phyloP scores from a whole-genome alignment of 53 echinoderm and acorn worm genomes.

The Crossaster papposus region DNA sequence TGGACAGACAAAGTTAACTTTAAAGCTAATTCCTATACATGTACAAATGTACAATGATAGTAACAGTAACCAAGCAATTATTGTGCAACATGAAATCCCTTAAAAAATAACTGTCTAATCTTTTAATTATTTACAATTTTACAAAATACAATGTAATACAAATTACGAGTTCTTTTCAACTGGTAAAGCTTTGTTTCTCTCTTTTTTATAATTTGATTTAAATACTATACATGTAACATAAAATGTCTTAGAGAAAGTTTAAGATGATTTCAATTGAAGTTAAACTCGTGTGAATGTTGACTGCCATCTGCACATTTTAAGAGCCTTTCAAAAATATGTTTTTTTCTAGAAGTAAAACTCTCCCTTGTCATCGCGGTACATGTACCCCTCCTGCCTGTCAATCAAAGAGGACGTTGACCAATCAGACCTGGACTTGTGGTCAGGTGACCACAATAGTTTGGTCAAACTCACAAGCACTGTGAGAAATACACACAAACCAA shows the following conservation, averaged over 20 bases:
- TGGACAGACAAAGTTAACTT: background rate
- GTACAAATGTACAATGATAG: background rate
- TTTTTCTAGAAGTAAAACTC: background rate
- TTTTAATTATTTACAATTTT: background rate
- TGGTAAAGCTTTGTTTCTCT: background rate
- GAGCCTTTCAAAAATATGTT: background rate
- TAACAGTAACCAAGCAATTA: background rate
- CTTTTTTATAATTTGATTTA: conserved; percentile 7
- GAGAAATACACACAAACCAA: no score
- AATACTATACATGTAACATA: conserved; percentile 9
- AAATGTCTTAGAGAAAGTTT: conserved; percentile 8
- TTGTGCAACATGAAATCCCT: background rate
- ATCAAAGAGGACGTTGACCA: background rate
- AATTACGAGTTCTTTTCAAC: background rate
- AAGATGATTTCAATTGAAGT: background rate
- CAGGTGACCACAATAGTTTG: background rate
- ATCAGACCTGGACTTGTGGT: background rate
- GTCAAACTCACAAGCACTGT: no score
- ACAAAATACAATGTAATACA: conserved; percentile 32
- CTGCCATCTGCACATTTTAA: background rate
- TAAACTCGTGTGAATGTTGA: background rate
- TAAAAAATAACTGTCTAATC: background rate
- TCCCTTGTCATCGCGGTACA: background rate
- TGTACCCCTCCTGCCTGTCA: background rate
- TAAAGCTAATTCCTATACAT: background rate